Evolutionary conservation across 2,113 vertebrate species (phyloP).

Genomic region (Odobenus rosmarus): DNA sequence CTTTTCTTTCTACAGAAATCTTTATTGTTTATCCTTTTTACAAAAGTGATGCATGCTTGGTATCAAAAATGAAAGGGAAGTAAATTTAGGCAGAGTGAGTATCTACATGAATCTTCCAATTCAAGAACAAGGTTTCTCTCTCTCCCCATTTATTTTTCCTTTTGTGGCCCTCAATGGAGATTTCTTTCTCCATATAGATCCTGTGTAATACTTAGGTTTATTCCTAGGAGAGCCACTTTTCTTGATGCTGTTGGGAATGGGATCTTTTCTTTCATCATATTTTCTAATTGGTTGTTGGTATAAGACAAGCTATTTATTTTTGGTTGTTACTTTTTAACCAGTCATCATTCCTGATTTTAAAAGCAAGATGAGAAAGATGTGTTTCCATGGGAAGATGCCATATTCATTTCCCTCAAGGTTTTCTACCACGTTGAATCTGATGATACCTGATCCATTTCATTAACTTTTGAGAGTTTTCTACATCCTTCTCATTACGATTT

Average conservation of each 20-base stretch:
- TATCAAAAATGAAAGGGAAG: slow-evolving; percentile 52
- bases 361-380: background rate
- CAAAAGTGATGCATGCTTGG: slow-evolving; percentile 59
- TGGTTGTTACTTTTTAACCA: slow-evolving; percentile 41
- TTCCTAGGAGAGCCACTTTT: slow-evolving; percentile 51
- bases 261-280: background rate
- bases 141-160: background rate
- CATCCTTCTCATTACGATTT: slow-evolving; percentile 58
- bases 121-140: background rate
- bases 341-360: slow-evolving; percentile 15
- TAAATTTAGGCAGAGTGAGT: background rate
- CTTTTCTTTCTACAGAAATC: slow-evolving; percentile 35
- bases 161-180: background rate
- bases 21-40: slow-evolving; percentile 58
- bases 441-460: background rate
- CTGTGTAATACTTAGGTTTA: background rate
- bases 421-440: background rate
- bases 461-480: slow-evolving; percentile 7
- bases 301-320: slow-evolving; percentile 52
- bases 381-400: slow-evolving; percentile 35
- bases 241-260: slow-evolving; percentile 1
- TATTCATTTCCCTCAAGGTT: slow-evolving; percentile 7
- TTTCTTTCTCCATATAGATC: background rate
- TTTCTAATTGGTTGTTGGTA: background rate
- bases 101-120: background rate